Evolutionary conservation across 2,888 invertebrate species (phyloP), one percentile per base, ranked within the genome.

Genomic region (Cephus spinipes): DNA sequence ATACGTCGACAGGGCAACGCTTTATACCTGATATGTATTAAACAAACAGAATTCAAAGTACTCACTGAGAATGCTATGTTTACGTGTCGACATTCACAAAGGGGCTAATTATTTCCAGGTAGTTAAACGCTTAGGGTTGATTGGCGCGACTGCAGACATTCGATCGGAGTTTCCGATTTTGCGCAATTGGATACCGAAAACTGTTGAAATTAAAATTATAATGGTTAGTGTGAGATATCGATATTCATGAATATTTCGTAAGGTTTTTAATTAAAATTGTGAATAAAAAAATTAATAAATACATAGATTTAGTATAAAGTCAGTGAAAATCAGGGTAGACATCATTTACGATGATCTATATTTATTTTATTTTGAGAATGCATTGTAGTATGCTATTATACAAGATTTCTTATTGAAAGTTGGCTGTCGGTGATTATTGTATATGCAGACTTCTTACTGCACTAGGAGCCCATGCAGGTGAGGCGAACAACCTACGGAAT

Each of bases 191-290:
- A 76, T 33, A 68, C 69, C 55, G 68, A 40, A 31, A 71, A 40
- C 34, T 69, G 78, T 81, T 82, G 80, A 85, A 86, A 86, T 87
- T 83, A 84, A 85, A 87, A 55, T 85, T 86, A 83, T 82, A 82
- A 87, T 85, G 87, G 86, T 85, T 83, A 80, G 83, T 82, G 79
- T 80, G 81, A 85, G 85, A 85, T 87, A 87, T 87, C 86, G 87
- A 85, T 84, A 80, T 35, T 35, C 81, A 15, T 32, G 68, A 9
- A 71, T 71, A n/a, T n/a, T 69, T 9, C 71, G n/a, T 15, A 15
- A 40, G 0, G 15, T 31, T 9, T 71, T 71, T n/a, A n/a, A 15
- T 40, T 15, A 15, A 40, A 40, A 40, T 15, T 40, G 40, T 15
- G 6, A 15, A 15, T 40, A 40, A 15, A 6, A 15, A 15, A 15